These are phyloP conservation scores for Elephas maximus DNA, from an alignment of 2,113 vertebrate genomes.

Conservation along the genomic window DNA sequence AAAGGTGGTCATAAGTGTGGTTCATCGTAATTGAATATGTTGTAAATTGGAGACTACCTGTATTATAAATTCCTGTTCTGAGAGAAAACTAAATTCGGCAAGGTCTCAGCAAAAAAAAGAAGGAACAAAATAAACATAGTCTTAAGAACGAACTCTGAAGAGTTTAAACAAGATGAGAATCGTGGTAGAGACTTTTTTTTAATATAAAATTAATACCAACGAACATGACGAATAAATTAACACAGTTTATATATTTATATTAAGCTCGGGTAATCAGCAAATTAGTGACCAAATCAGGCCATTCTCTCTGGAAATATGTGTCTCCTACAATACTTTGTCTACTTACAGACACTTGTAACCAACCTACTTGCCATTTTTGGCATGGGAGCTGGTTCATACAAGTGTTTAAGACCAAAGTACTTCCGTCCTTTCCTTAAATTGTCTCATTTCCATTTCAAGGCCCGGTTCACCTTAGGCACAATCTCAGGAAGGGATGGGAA, in stretches of 20 bases:
- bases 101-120: neutral
- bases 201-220: constrained; percentile 59
- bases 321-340: neutral
- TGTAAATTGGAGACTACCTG: neutral
- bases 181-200: constrained; percentile 42
- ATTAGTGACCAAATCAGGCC: neutral
- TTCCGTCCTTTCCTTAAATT: neutral
- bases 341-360: neutral
- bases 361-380: neutral
- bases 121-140: constrained; percentile 20
- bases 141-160: constrained; percentile 28
- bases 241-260: neutral
- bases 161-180: constrained; percentile 33
- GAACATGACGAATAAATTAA: constrained; percentile 34
- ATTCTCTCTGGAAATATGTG: constrained; percentile 46
- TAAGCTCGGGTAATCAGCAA: constrained; percentile 15
- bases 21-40: neutral
- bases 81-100: constrained; percentile 66
- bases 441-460: neutral
- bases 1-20: neutral
- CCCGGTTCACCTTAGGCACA: neutral
- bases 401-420: neutral
- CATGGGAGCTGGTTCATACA: neutral
- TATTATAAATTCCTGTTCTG: constrained; percentile 56
- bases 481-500: neutral